phyloP scores from a whole-genome alignment of 2,888 invertebrate genomes.

The Acanthosepion esculentum region DNA sequence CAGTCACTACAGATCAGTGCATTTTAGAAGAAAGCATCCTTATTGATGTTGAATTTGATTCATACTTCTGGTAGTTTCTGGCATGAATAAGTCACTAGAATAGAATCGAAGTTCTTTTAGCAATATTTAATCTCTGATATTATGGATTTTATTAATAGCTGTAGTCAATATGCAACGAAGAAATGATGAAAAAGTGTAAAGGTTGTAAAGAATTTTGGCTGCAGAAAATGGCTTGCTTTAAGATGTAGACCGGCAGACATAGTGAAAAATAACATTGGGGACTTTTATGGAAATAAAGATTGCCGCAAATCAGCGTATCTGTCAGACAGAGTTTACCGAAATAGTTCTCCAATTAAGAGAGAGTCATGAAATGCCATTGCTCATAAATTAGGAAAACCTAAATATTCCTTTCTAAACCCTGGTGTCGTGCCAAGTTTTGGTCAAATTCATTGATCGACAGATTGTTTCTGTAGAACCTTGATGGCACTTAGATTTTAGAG shows the following conservation, averaged over 20 bases:
- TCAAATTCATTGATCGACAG: not conserved
- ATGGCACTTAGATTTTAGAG: not conserved
- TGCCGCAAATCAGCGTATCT: not conserved
- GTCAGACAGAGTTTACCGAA: conserved; percentile 9
- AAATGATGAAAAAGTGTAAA: not conserved
- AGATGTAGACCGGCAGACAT: not conserved
- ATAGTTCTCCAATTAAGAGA: conserved; percentile 4
- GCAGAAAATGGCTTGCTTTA: not conserved
- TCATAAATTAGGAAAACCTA: conserved; percentile 11
- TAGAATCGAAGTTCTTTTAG: too few relatives aligned
- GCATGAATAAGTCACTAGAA: too few relatives aligned
- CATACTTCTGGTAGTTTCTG: too few relatives aligned
- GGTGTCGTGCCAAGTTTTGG: not conserved
- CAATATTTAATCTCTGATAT: not conserved
- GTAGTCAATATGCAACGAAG: not conserved
- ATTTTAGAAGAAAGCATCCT: too few relatives aligned
- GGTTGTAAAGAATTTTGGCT: not conserved
- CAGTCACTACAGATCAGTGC: too few relatives aligned
- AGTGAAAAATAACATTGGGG: conserved; percentile 14
- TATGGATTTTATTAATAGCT: not conserved
- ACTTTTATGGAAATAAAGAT: conserved; percentile 20
- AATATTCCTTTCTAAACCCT: not conserved
- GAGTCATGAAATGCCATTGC: not conserved
- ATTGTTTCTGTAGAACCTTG: not conserved
- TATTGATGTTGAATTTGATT: too few relatives aligned